Evolutionary conservation across 2,888 invertebrate species (phyloP).

Genomic region (Tetropium fuscum): DNA sequence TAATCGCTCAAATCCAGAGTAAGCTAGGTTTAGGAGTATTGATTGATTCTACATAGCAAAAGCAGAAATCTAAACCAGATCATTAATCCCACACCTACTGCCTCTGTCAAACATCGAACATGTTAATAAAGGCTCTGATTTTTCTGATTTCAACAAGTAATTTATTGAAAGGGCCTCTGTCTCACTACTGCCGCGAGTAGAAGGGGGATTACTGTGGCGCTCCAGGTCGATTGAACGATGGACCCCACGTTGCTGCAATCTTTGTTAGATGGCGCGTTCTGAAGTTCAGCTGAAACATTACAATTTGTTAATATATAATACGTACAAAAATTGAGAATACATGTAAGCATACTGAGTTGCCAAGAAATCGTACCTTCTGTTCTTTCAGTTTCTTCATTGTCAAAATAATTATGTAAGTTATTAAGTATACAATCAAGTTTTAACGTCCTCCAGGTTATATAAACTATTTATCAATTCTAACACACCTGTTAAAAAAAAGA

Average conservation of each 20-base stretch:
- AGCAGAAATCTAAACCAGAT: constrained; percentile 55
- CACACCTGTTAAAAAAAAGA: too few relatives aligned
- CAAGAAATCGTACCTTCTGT: too few relatives aligned
- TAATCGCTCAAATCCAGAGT: constrained; percentile 16
- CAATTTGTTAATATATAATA: background rate
- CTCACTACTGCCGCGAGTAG: constrained; percentile 34
- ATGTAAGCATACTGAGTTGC: too few relatives aligned
- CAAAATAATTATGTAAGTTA: too few relatives aligned
- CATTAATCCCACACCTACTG: constrained; percentile 26
- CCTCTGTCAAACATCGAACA: constrained; percentile 18
- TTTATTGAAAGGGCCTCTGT: constrained; percentile 44
- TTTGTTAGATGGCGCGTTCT: constrained; percentile 57
- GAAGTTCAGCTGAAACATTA: constrained; percentile 58
- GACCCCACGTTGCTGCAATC: constrained; percentile 55
- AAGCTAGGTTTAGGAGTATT: constrained; percentile 5
- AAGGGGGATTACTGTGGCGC: constrained; percentile 30
- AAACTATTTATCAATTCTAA: too few relatives aligned
- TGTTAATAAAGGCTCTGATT: constrained; percentile 28
- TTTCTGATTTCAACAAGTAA: constrained; percentile 24
- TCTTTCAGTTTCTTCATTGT: too few relatives aligned
- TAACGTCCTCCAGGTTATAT: too few relatives aligned
- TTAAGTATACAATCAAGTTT: too few relatives aligned
- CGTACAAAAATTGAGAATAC: too few relatives aligned
- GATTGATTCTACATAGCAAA: constrained; percentile 56
- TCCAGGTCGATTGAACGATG: constrained; percentile 32